Base-by-base conservation (phyloP, 2,797 vertebrate species). In the Sebastes iracundus region DNA sequence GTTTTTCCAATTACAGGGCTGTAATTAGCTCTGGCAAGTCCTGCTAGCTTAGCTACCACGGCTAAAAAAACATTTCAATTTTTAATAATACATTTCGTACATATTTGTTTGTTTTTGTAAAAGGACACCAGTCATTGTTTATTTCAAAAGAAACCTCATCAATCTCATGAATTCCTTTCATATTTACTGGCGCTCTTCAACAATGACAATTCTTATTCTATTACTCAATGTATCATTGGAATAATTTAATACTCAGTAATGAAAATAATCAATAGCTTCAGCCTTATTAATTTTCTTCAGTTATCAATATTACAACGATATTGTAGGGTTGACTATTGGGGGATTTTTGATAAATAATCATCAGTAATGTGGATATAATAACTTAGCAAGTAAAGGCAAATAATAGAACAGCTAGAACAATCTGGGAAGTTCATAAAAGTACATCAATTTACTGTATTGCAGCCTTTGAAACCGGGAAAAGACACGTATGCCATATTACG, bases 261-360 rank as follows among this genome's bases (percentile, higher is more conserved):
- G 16, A 66, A 46, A 23, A 65, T 49, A 46, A 46, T 46, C 65
- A 22, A 22, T 1, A 22, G 27, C 27, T 7, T 22, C 11, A 14
- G 12, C 7, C 28, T 23, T 1, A 33, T 22, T 53, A 0, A 53
- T 32, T 2, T n/a, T 4, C 1, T 16, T 16, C 7, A 33, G 12
- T 10, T 53, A 46, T 46, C 42, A 3, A 46, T 46, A 46, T 46
- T 46, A 46, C 42, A 46, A 7, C 0, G 14, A 6, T 46, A 46
- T 7, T 46, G 42, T 46, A 46, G 14, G 42, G 42, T 46, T 46
- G 38, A 42, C 14, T 42, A 42, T 46, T 46, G 14, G 42, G 1
- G 6, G 42, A 1, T 42, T 42, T 42, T 42, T 42, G 14, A 14
- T 42, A 14, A 46, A 1, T 46, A 18, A 18, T 46, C 14, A 46